phyloP scores from a whole-genome alignment of 2,888 invertebrate species.

The Polia nebulosa region DNA sequence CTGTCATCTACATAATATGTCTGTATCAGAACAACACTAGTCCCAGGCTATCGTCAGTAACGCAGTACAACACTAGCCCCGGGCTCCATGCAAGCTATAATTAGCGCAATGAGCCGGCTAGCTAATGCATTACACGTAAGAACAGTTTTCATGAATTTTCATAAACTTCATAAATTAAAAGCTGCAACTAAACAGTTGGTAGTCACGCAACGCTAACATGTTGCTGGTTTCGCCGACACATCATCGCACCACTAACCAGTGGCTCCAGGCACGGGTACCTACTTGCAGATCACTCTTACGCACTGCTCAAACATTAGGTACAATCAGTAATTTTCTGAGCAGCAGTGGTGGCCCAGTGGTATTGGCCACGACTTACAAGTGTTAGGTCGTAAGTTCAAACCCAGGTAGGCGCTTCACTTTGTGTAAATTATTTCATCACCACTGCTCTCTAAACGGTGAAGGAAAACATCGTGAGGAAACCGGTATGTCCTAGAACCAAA shows the following conservation, averaged over 20 bases:
- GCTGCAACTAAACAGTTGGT: conserved; percentile 1
- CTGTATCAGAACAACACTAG: too few relatives aligned
- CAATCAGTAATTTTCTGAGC: background rate
- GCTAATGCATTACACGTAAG: conserved; percentile 27
- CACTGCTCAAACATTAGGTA: background rate
- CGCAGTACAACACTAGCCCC: background rate
- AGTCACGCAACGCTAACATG: conserved; percentile 40
- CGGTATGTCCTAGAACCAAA: too few relatives aligned
- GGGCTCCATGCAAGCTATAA: background rate
- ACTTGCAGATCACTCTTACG: background rate
- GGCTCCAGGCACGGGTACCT: background rate
- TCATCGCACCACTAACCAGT: background rate
- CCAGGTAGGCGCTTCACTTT: too few relatives aligned
- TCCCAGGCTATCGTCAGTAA: background rate
- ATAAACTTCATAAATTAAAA: conserved; percentile 31
- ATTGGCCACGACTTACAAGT: too few relatives aligned
- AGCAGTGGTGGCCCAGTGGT: too few relatives aligned
- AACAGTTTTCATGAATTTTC: conserved; percentile 44
- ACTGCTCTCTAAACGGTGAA: too few relatives aligned
- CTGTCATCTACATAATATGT: too few relatives aligned
- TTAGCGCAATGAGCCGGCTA: conserved; percentile 23
- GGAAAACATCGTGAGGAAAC: too few relatives aligned
- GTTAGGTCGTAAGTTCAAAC: too few relatives aligned
- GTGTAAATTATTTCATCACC: too few relatives aligned
- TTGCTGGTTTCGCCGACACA: background rate